phyloP scores from a whole-genome alignment of 2,797 vertebrate genomes.

The Coregonus sp. region DNA sequence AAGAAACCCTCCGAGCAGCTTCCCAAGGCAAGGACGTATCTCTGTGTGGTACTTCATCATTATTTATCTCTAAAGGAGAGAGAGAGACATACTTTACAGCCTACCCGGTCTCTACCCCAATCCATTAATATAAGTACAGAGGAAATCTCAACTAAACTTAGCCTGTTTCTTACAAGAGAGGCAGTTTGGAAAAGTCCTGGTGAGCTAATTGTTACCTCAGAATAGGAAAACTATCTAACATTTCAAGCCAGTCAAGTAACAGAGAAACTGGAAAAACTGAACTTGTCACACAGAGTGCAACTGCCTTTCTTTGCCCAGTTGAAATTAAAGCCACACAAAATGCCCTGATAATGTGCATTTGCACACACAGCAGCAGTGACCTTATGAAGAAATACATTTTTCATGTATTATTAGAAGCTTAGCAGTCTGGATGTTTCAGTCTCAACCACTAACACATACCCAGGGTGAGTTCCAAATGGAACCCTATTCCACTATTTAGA shows the following conservation, averaged over 20 bases:
- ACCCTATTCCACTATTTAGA: not conserved
- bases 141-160: not conserved
- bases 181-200: not conserved
- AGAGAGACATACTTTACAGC: not conserved
- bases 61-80: slow-evolving; percentile 21
- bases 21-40: slow-evolving; percentile 30
- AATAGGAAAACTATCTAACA: not conserved
- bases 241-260: not conserved
- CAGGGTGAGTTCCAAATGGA: not conserved
- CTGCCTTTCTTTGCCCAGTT: not conserved
- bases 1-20: not conserved
- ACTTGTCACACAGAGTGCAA: not conserved
- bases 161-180: not conserved
- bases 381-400: not conserved
- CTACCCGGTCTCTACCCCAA: not conserved
- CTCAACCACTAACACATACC: not conserved
- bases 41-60: slow-evolving; percentile 13
- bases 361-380: not conserved
- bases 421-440: slow-evolving; percentile 1
- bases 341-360: not conserved
- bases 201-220: not conserved
- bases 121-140: not conserved
- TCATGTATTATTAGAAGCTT: slow-evolving; percentile 7
- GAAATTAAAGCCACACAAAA: not conserved
- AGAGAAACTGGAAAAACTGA: not conserved